A percentile compares a stretch with the other conserved stretches of the same genome.
These are phyloP conservation scores for Tenebrio molitor DNA, from an alignment of 1,140 invertebrate species.

Conservation along the genomic window DNA sequence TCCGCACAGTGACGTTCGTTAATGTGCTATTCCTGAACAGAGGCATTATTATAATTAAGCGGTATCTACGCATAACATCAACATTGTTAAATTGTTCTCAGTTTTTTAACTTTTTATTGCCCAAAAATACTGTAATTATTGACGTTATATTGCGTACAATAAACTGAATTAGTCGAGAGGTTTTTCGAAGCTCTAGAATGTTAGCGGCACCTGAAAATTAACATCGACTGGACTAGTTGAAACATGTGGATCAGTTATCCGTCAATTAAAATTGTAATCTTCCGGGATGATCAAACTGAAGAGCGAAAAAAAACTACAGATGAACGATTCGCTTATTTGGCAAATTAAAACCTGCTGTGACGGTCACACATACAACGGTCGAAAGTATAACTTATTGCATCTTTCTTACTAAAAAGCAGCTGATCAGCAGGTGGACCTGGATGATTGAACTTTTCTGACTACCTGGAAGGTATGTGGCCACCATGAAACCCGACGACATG, in stretches of 20 bases:
- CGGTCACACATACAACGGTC: not conserved
- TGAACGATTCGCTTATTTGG: conserved; percentile 4
- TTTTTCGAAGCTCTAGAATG: not conserved
- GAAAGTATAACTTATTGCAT: conserved; percentile 26
- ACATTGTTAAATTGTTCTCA: conserved; percentile 54
- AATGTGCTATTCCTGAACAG: conserved; percentile 53
- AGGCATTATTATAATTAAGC: conserved; percentile 53
- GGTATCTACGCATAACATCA: conserved; percentile 54
- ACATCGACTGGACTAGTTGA: too few relatives aligned
- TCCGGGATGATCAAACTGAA: not conserved
- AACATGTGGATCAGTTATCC: too few relatives aligned
- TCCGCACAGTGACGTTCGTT: conserved; percentile 52
- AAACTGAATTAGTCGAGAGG: not conserved
- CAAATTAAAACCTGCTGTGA: not conserved
- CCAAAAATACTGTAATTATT: conserved; percentile 42
- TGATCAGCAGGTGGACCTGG: conserved; percentile 32
- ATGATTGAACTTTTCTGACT: conserved; percentile 38
- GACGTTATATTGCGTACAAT: conserved; percentile 20
- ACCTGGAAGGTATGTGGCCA: conserved; percentile 36
- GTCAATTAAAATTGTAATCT: too few relatives aligned
- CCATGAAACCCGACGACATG: conserved; percentile 27
- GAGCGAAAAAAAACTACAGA: not conserved
- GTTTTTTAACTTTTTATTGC: conserved; percentile 46
- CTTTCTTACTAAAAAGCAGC: conserved; percentile 30
- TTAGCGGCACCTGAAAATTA: conserved; percentile 11